These are phyloP conservation scores for Scolopax mira DNA, from an alignment of 2,113 vertebrate genomes.

Conservation along the genomic window DNA sequence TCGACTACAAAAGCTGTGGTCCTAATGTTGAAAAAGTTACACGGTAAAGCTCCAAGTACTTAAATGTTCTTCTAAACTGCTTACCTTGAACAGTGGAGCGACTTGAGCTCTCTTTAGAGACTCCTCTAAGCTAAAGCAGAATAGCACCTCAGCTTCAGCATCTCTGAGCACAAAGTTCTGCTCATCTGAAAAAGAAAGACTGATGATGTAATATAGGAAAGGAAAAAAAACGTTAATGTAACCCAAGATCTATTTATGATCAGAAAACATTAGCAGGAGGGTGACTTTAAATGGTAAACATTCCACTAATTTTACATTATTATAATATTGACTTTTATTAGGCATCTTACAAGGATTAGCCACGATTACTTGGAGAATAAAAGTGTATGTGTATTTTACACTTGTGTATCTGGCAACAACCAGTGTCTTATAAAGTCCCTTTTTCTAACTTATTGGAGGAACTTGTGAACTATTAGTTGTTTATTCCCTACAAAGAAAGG, in stretches of 20 bases:
- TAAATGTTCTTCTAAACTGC: neutral
- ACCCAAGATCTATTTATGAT: neutral
- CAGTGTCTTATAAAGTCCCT: neutral
- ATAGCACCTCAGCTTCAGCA: constrained; percentile 94
- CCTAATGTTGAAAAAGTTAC: neutral
- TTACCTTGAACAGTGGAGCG: constrained; percentile 91
- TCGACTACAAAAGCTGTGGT: neutral
- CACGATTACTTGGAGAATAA: neutral
- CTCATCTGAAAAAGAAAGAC: constrained; percentile 80
- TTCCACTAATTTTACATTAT: neutral
- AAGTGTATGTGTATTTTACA: neutral
- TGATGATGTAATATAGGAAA: neutral
- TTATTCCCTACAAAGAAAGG: neutral
- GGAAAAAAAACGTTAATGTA: neutral
- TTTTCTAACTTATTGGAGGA: neutral
- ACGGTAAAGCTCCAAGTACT: neutral
- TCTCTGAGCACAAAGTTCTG: constrained; percentile 88
- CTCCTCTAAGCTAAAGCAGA: constrained; percentile 94
- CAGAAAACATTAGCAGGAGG: neutral
- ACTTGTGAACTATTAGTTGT: neutral
- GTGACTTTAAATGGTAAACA: neutral
- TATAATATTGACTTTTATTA: neutral
- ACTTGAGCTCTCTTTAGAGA: constrained; percentile 88
- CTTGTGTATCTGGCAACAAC: neutral
- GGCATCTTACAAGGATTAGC: neutral